Base-by-base conservation (phyloP, 2,797 vertebrate genomes). In the Epinephelus awoara region DNA sequence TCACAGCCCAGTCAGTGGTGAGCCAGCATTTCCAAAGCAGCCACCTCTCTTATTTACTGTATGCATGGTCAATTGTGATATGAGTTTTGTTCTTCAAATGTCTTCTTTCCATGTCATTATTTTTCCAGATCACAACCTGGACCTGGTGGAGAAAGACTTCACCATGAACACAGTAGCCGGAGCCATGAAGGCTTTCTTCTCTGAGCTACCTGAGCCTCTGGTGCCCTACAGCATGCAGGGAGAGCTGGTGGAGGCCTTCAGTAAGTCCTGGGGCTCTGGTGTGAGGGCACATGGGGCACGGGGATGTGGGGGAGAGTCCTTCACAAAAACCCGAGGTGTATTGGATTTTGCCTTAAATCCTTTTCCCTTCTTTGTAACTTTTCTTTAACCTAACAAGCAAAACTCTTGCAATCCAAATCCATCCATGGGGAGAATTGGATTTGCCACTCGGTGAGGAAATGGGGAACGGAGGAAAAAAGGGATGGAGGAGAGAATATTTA, bases 181-280 rank as follows among this genome's bases (percentile, higher is more conserved):
- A 2, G 98, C 97, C 86, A 97, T 98, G 97, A 99, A 98, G 89
- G 98, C 97, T 80, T 98, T 98, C 87, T 99, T 99, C 95, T 98
- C 97, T 0, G 98, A 99, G 85, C 93, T 98, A 5, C 97, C 97
- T 0, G 97, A 98, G 21, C 97, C 98, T 1, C 91, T 99, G 80
- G 97, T 99, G 56, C 98, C 98, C 0, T 98, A 99, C 93, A 87
- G 67, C 89, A 96, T 97, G 96, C 98, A 99, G 96, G 86, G 87
- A 0, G 97, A 98, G 23, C 94, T 98, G 90, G 97, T 98, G 89
- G 97, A 99, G 44, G 97, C 97, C 5, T 96, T 97, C 94, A 99
- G 98, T 99, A 95, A 97, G 97, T 96, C 79, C 61, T 17, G 42
- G 61, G 54, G 25, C 69, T 52, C 18, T 65, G 18, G 42, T 71